These are phyloP conservation scores for Drosophila fungiperda DNA, from an alignment of 2,888 invertebrate species.

Conservation along the genomic window DNA sequence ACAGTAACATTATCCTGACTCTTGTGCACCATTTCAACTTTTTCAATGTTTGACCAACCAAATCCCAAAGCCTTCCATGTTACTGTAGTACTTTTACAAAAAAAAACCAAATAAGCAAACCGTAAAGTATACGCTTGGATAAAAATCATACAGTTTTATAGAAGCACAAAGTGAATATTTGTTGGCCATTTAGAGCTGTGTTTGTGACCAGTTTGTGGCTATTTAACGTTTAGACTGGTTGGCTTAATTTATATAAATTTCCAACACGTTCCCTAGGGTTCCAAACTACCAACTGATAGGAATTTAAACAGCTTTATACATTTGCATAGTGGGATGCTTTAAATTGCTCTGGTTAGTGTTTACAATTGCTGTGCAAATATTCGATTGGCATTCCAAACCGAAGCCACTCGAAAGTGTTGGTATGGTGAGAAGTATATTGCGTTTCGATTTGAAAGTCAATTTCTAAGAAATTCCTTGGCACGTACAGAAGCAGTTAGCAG, in stretches of 20 bases:
- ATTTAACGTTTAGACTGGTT: conserved; percentile 8
- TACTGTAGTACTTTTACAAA: background rate
- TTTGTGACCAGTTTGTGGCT: conserved; percentile 27
- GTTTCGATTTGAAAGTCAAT: conserved; percentile 36
- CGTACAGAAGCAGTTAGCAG: background rate
- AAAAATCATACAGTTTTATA: conserved; percentile 28
- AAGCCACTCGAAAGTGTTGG: conserved; percentile 35
- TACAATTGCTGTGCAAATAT: conserved; percentile 26
- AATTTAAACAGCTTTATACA: conserved; percentile 18
- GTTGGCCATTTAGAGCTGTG: conserved; percentile 22
- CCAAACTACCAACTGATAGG: background rate
- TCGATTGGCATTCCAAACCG: conserved; percentile 10
- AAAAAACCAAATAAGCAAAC: no score
- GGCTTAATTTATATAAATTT: conserved; percentile 33
- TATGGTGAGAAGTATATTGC: conserved; percentile 48
- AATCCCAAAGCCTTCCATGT: conserved; percentile 14
- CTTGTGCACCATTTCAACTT: conserved; percentile 1
- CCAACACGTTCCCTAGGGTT: background rate
- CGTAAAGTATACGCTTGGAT: conserved; percentile 25
- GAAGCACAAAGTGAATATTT: conserved; percentile 26
- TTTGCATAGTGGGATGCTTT: conserved; percentile 1
- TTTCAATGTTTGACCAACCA: conserved; percentile 14
- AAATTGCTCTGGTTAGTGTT: background rate
- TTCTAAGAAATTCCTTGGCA: conserved; percentile 35
- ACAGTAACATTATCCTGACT: conserved; percentile 22